Base-by-base conservation (phyloP, 2,888 invertebrate genomes). In the Mycalesis mineus region DNA sequence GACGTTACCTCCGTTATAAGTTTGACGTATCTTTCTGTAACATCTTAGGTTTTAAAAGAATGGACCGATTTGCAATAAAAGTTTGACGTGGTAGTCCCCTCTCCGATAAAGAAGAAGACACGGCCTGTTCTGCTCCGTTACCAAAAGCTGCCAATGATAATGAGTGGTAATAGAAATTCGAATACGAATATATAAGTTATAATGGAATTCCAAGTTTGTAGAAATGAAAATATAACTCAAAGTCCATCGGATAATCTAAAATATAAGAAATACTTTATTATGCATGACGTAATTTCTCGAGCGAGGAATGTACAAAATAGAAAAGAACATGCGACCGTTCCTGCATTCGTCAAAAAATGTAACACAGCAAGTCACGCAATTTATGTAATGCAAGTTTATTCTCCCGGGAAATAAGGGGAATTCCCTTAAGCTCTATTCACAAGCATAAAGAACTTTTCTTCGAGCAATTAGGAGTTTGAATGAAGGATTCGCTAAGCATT, bases 391-490 rank as follows among this genome's bases (percentile, higher is more conserved):
- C 56, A 40, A 44, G 13, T 15, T n/a, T 28, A 28, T 39, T 59
- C 50, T 40, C 50, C n/a, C 29, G 41, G 44, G 55, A 54, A 56
- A 61, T 59, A 53, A 58, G 51, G 45, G 9, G 28, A 40, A 55
- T 55, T 40, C 39, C 37, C 15, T 39, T 17, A 49, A 59, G 53
- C 53, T 45, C 49, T 36, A 55, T 53, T 56, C 45, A 56, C 39
- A 29, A 56, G 36, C 33, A 54, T 45, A 61, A 56, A 61, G 59
- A 57, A 62, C 47, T 50, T 49, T 59, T 47, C 51, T 57, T 57
- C 51, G 29, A 55, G 55, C 62, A 60, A 60, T 62, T 62, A 62
- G 47, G 47, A 47, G 15, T 57, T 60, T 62, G 39, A 60, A 60
- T 60, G 55, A 48, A 47, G 41, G 41, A 59, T 60, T 55, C 41